Conservation (phyloP, 2,888 invertebrate species). For the Apotomis capreana region DNA sequence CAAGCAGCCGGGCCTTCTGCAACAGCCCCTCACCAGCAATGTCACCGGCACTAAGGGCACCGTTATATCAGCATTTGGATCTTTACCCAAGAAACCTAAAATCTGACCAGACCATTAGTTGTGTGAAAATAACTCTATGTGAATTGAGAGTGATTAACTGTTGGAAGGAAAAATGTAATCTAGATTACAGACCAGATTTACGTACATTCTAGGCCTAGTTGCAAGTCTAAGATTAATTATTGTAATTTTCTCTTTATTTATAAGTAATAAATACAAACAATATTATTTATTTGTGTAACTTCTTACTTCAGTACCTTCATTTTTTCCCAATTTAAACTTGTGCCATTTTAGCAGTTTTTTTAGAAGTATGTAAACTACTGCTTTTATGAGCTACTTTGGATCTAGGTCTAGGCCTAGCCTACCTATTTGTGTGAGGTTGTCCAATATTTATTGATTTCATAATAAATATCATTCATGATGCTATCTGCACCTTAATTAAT, state of each 20-base stretch:
- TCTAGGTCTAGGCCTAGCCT: too few species aligned
- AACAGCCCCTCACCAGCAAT: conserved; percentile 89
- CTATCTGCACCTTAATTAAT: too few species aligned
- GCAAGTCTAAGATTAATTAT: neutral
- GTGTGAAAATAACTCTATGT: neutral
- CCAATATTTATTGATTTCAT: too few species aligned
- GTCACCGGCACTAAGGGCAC: conserved; percentile 96
- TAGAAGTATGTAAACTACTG: too few species aligned
- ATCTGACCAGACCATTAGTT: conserved; percentile 58
- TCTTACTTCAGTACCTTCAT: too few species aligned
- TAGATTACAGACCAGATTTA: too few species aligned
- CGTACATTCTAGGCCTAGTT: neutral
- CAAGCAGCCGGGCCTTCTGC: conserved; percentile 87
- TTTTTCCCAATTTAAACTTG: too few species aligned
- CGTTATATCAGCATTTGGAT: conserved; percentile 96
- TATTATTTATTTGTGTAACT: too few species aligned
- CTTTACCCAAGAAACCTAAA: conserved; percentile 91
- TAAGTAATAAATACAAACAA: conserved; percentile 17
- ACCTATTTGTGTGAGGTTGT: too few species aligned
- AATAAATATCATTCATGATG: too few species aligned
- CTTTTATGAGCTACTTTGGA: too few species aligned
- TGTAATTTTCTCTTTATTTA: conserved; percentile 12
- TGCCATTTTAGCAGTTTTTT: too few species aligned
- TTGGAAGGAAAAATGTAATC: neutral
- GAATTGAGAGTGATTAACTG: neutral